Evolutionary conservation across 2,113 vertebrate genomes (phyloP).

Genomic region (Bufo bufo): DNA sequence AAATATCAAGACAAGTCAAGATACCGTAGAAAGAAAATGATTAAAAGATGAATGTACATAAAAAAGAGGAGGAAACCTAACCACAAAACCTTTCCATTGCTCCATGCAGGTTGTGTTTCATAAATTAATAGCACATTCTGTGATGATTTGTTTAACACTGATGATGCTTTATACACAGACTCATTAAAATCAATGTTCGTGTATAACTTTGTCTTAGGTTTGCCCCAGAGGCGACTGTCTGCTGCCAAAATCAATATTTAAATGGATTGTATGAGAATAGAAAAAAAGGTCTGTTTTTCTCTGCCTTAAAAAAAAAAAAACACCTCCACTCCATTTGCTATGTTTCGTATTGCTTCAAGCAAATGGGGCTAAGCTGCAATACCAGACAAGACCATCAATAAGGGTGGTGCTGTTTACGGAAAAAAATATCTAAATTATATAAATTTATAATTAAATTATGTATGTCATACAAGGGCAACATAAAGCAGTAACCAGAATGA

Average conservation of each 20-base stretch:
- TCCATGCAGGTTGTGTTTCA: not conserved
- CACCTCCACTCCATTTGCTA: not conserved
- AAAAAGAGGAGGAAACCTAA: not conserved
- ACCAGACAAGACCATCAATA: not conserved
- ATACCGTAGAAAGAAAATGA: not conserved
- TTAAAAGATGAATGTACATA: not conserved
- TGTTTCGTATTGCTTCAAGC: not conserved
- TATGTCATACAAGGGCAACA: too few species aligned
- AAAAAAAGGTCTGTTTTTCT: not conserved
- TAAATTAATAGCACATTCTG: not conserved
- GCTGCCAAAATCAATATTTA: conserved; percentile 15
- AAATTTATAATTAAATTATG: too few species aligned
- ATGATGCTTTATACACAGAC: not conserved
- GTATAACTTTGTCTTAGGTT: not conserved
- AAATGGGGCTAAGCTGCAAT: not conserved
- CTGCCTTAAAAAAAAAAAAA: not conserved
- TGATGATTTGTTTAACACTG: not conserved
- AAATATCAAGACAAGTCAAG: not conserved
- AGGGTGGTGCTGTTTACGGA: not conserved
- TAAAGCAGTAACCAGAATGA: too few species aligned
- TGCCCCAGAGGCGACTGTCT: not conserved
- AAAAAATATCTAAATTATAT: not conserved
- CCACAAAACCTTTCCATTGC: not conserved
- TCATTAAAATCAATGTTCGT: not conserved
- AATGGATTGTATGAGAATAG: not conserved